These are phyloP conservation scores for Columba janthina DNA, from an alignment of 2,113 vertebrate genomes.

Conservation along the genomic window DNA sequence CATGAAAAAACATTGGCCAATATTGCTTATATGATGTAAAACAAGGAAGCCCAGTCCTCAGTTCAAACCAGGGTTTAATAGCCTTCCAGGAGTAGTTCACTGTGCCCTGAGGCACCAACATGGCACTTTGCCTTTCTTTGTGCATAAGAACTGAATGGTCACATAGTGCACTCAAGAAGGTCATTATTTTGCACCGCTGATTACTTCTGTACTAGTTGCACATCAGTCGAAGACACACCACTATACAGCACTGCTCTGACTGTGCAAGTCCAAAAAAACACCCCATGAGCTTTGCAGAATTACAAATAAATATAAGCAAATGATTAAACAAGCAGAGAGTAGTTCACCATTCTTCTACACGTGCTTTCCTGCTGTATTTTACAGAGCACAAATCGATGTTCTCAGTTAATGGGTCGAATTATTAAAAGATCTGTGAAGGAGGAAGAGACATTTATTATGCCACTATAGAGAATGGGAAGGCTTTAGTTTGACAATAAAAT, in stretches of 20 bases:
- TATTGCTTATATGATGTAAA: background rate
- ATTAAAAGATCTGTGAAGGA: background rate
- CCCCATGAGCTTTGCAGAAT: background rate
- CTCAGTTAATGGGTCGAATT: background rate
- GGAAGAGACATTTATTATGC: background rate
- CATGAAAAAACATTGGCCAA: background rate
- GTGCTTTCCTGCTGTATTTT: background rate
- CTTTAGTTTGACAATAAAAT: background rate
- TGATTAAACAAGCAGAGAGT: background rate
- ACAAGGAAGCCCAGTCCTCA: background rate
- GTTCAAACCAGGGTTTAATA: background rate
- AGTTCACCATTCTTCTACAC: background rate
- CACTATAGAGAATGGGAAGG: background rate
- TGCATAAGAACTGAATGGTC: background rate
- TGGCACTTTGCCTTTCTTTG: background rate
- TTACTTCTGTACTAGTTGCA: background rate
- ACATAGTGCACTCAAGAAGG: background rate
- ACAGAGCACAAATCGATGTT: background rate
- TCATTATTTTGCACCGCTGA: background rate
- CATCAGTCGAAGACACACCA: background rate
- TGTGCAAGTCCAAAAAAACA: background rate
- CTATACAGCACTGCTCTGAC: background rate
- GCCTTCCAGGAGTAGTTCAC: background rate
- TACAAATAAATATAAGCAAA: background rate
- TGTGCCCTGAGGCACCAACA: background rate